phyloP scores from a whole-genome alignment of 2,888 invertebrate species.

The Scaptomyza caliginosa region DNA sequence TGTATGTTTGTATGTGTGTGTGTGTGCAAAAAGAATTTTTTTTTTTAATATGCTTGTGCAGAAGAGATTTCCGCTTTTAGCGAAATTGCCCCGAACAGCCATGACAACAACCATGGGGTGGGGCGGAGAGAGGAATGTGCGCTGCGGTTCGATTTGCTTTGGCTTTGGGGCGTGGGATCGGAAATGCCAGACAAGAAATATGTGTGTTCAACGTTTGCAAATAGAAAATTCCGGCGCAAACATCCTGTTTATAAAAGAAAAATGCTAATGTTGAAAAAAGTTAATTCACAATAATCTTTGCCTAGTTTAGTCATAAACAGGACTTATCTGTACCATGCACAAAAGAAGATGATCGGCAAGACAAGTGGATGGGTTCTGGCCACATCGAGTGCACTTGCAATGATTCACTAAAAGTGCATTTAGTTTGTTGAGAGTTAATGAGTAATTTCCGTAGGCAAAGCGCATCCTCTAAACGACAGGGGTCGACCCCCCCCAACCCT shows the following conservation, averaged over 20 bases:
- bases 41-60: conserved; percentile 37
- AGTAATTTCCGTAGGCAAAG: conserved; percentile 74
- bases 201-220: conserved; percentile 35
- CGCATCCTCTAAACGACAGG: conserved; percentile 43
- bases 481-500: not conserved
- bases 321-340: not conserved
- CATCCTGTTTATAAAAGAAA: conserved; percentile 17
- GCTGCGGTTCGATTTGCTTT: conserved; percentile 4
- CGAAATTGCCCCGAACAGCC: conserved; percentile 16
- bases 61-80: conserved; percentile 60
- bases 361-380: conserved; percentile 13
- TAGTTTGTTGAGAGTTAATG: conserved; percentile 56
- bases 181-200: conserved; percentile 59
- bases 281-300: too few species aligned
- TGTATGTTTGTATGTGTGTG: conserved; percentile 29
- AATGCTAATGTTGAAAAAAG: too few species aligned
- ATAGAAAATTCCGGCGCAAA: conserved; percentile 15
- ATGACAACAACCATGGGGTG: not conserved
- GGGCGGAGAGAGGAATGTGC: not conserved
- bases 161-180: conserved; percentile 66
- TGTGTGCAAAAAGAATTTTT: conserved; percentile 53
- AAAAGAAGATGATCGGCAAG: conserved; percentile 53
- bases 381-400: conserved; percentile 3
- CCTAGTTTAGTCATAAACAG: conserved; percentile 6
- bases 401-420: conserved; percentile 36